Base-by-base conservation (phyloP, 1,140 invertebrate genomes). In the Batillaria attramentaria region DNA sequence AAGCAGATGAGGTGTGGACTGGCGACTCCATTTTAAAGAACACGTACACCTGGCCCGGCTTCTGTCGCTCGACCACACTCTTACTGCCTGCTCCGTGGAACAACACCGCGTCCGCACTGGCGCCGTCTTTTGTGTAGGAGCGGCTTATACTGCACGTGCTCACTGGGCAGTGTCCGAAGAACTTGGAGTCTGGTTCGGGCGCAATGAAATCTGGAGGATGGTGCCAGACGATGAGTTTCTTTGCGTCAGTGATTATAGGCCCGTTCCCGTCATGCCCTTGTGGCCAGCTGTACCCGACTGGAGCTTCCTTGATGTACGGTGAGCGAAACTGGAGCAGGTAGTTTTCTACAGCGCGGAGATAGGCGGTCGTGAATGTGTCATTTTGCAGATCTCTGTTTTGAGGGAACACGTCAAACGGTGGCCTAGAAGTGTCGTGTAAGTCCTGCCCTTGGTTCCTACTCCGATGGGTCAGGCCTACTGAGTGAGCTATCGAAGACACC, bases 131-230 rank as follows among this genome's bases (percentile, higher is more conserved):
- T 24, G 2, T 13, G 37, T 68, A 37, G 13, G 24, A 35, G 13
- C n/a, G 13, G 65, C 28, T 35, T 20, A 68, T 18, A 20, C 24
- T 33, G 65, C 65, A 68, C 31, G 2, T 39, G 65, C 35, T 68
- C 10, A 68, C 65, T 68, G 65, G 65, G 33, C 65, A 68, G 35
- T 68, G 65, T 16, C 33, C 65, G 24, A 68, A 68, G 28, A 68
- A 24, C 31, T 68, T 35, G 37, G 31, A 18, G 37, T 68, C 33
- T 5, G 31, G 24, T 35, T 3, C 3, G 13, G 3, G 28, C 28
- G 5, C 1, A 37, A 68, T 68, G 28, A 28, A 68, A 1, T 10
- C 10, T 24, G 65, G 65, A 16, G 37, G 4, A 20, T 5, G 20
- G 65, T 33, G 37, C 65, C n/a, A 33, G 20, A 24, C 35, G 33